A percentile compares a stretch with the other conserved stretches of the same genome.
Conservation (phyloP, 2,113 vertebrate species). For the Gallinago paraguaiae region DNA sequence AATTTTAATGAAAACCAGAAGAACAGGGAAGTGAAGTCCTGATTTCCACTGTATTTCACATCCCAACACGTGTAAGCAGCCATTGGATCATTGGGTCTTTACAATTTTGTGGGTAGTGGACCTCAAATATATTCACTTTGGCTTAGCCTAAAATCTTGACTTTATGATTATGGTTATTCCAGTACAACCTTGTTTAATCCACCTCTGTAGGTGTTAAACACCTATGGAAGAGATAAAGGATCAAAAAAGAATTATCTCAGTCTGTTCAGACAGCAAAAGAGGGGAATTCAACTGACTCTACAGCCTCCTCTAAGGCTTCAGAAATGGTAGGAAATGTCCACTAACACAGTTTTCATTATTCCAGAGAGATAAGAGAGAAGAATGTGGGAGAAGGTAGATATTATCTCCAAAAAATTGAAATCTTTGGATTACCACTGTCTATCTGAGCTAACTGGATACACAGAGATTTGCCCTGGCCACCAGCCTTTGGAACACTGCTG, state of each 20-base stretch:
- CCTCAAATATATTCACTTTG: background rate
- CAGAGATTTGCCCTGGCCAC: background rate
- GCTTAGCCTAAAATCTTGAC: background rate
- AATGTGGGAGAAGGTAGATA: background rate
- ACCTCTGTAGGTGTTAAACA: background rate
- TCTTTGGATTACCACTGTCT: background rate
- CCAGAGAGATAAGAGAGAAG: background rate
- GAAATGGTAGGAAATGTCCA: background rate
- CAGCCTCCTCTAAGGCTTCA: background rate
- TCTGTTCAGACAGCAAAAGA: background rate
- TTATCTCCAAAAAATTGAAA: fast-evolving
- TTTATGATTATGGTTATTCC: background rate
- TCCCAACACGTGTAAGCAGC: background rate
- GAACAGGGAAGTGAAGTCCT: background rate
- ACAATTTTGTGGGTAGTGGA: background rate
- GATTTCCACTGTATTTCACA: background rate
- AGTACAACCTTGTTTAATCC: background rate
- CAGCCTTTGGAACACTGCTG: background rate
- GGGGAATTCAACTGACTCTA: background rate
- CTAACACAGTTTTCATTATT: background rate
- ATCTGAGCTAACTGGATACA: background rate
- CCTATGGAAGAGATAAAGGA: background rate
- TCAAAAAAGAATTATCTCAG: background rate
- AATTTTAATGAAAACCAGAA: constrained; percentile 9
- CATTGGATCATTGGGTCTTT: background rate